Percentiles rank a stretch among this genome's conserved stretches.
Conservation (phyloP, 2,797 vertebrate species). For the Aphelocoma californica region DNA sequence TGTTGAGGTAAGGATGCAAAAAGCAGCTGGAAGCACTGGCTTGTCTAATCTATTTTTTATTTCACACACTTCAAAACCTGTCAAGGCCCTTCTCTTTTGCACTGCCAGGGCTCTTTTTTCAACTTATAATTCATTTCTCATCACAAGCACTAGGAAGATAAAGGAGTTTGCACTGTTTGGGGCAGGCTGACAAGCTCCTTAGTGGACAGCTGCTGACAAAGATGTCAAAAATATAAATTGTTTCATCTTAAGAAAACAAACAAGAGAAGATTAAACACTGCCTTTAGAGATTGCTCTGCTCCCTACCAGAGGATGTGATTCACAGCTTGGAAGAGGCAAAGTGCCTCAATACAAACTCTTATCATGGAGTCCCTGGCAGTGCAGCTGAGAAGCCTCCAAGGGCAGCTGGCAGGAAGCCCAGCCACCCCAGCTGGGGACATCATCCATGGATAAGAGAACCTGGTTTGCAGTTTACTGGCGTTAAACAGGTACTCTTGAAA, state of each 20-base stretch:
- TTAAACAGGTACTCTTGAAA: neutral
- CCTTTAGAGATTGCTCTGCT: neutral
- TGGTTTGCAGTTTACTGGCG: neutral
- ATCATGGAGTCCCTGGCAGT: neutral
- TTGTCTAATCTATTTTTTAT: conserved; percentile 34
- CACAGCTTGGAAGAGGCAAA: neutral
- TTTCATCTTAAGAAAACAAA: conserved; percentile 25
- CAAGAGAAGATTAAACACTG: neutral
- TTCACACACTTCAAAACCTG: conserved; percentile 9
- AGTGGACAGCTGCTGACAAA: neutral
- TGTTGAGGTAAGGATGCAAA: neutral
- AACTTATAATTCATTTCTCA: neutral
- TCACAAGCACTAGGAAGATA: neutral
- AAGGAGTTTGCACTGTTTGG: neutral
- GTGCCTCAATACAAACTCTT: neutral
- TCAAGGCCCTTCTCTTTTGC: neutral
- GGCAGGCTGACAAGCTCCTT: neutral
- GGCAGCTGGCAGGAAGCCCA: neutral
- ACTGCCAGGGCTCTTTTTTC: neutral
- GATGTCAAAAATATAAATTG: neutral
- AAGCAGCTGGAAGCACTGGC: neutral
- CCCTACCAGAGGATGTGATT: neutral
- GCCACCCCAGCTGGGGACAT: neutral
- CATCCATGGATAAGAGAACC: neutral
- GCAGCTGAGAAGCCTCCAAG: neutral